A percentile compares a stretch with the other conserved stretches of the same genome.
Conservation (phyloP, 1,140 invertebrate genomes). For the Steinernema khuongi region DNA sequence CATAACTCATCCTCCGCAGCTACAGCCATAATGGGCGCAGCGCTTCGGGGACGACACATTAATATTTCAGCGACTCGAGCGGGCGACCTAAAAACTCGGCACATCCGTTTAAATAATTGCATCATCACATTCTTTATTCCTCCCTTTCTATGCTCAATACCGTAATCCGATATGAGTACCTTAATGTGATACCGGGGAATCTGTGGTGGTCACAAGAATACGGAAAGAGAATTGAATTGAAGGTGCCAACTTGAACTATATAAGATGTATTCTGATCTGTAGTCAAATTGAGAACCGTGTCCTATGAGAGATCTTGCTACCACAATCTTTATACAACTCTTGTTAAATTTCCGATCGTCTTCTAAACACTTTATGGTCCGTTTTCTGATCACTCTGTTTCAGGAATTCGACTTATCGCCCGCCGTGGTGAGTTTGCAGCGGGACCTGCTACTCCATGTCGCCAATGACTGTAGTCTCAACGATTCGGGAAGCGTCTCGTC, state of each 20-base stretch:
- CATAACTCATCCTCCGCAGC: neutral
- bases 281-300: too few relatives aligned
- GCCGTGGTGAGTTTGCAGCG: conserved; percentile 48
- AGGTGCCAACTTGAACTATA: too few relatives aligned
- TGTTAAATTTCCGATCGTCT: too few relatives aligned
- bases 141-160: neutral
- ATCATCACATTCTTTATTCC: neutral
- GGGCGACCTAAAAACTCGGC: neutral
- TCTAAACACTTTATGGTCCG: neutral
- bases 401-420: conserved; percentile 56
- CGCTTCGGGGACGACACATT: conserved; percentile 7
- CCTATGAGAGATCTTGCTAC: too few relatives aligned
- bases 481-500: conserved; percentile 30
- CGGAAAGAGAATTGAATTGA: too few relatives aligned
- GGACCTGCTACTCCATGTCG: conserved; percentile 44
- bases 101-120: conserved; percentile 8
- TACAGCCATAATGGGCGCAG: neutral
- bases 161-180: too few relatives aligned
- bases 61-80: conserved; percentile 7
- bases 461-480: conserved; percentile 23
- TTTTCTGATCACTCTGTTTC: conserved; percentile 25
- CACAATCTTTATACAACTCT: too few relatives aligned
- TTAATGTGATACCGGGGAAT: too few relatives aligned
- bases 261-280: too few relatives aligned
- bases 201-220: too few relatives aligned